Conservation (phyloP, 1,140 invertebrate species). For the Papilio dardanus region DNA sequence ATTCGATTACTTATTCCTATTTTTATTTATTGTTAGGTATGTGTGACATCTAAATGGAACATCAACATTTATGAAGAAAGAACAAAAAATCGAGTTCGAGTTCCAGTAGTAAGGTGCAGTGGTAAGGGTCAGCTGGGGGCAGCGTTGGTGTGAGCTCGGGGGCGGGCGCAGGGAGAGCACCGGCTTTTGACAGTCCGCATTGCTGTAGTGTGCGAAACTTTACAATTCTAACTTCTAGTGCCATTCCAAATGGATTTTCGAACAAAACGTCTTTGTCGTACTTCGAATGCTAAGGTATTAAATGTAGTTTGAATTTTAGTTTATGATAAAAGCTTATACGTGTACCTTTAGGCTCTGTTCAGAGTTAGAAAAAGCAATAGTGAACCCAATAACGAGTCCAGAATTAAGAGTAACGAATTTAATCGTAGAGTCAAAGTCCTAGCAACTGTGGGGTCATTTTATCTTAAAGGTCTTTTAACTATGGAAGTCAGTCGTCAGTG, state of each 20-base stretch:
- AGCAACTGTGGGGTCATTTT: no score
- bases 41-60: no score
- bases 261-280: conserved; percentile 26
- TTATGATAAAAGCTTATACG: background rate
- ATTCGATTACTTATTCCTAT: no score
- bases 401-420: no score
- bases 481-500: no score
- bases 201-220: conserved; percentile 49
- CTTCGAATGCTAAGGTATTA: conserved; percentile 4
- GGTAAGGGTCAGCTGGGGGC: conserved; percentile 58
- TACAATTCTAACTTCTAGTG: conserved; percentile 31
- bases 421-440: no score
- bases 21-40: no score
- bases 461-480: no score
- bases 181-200: conserved; percentile 74
- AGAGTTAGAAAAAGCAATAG: no score
- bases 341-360: no score
- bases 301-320: background rate
- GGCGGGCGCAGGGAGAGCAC: conserved; percentile 58
- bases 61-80: no score
- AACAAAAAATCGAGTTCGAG: conserved; percentile 34
- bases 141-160: conserved; percentile 54
- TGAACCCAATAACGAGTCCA: no score
- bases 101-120: conserved; percentile 41
- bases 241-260: conserved; percentile 26